Evolutionary conservation across 2,888 invertebrate genomes (phyloP).

Genomic region (Neoscelio sp.): DNA sequence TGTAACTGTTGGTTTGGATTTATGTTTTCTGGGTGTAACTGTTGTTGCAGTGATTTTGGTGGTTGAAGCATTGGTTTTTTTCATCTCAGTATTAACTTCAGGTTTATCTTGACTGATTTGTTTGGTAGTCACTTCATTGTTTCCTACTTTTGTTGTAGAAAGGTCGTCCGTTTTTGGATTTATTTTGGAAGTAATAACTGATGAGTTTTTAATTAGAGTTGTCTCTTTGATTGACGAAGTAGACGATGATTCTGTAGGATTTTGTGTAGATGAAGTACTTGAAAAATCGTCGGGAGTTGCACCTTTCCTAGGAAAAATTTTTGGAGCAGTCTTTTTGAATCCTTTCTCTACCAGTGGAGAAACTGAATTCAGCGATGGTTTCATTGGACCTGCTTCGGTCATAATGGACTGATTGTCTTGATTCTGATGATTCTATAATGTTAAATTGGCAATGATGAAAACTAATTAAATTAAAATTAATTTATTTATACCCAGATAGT

Average conservation of each 20-base stretch:
- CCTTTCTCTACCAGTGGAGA: constrained; percentile 15
- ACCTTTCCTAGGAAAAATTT: constrained; percentile 47
- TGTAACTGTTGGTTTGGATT: constrained; percentile 84
- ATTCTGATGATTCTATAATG: too few relatives aligned
- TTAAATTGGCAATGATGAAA: too few relatives aligned
- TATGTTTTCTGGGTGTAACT: constrained; percentile 81
- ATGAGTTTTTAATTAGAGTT: neutral
- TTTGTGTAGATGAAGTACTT: neutral
- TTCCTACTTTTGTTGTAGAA: neutral
- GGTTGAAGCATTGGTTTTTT: neutral
- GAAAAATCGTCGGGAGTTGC: constrained; percentile 10
- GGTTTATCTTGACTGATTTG: neutral
- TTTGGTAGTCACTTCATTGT: neutral
- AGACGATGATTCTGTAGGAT: neutral
- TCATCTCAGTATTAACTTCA: neutral
- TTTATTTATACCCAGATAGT: too few relatives aligned
- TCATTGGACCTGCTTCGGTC: constrained; percentile 39
- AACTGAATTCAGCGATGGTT: constrained; percentile 13
- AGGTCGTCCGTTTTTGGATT: neutral
- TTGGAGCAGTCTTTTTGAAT: constrained; percentile 6
- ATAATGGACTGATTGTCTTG: too few relatives aligned
- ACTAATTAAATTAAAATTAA: constrained; percentile 1
- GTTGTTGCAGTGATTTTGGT: constrained; percentile 58
- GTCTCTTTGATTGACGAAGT: too few relatives aligned
- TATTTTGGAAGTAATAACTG: neutral